Evolutionary conservation across 37 sponge, comb jelly and placozoan genomes (phyloP), one percentile per base, ranked within the genome.

Genomic region (Amphimedon queenslandica): DNA sequence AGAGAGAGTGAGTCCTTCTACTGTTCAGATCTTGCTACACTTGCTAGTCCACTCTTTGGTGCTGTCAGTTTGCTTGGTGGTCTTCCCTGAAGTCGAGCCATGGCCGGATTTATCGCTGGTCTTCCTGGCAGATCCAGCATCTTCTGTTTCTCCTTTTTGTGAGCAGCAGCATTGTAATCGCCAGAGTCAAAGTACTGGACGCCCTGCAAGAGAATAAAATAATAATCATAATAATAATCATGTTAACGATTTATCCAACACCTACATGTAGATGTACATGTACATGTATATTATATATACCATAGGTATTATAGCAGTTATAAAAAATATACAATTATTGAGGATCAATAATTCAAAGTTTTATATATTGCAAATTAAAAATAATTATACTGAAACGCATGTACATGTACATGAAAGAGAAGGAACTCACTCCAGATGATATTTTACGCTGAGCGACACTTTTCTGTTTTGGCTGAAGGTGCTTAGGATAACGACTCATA

Each of bases 161-260:
- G 41, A 1, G 34, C 73, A 37, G 43, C 33, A 71, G 55, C 74
- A 57, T 83, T 75, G 80, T 91, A 91, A 77, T 87, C 88, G 31
- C 92, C 92, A 21, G 92, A 91, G 42, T 91, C 92, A 64, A 91
- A 91, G 77, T 91, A 91, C 70, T 91, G 92, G 57, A 75, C 78
- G 8, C 92, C 92, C 58, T 83, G 74, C 80, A 35, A 32, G 21
- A 53, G 1, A 41, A 38, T 8, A 58, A 70, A 32, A 37, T 25
- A 55, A 35, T 16, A 28, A 42, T 23, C 33, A 42, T n/a, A 25
- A 55, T n/a, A n/a, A n/a, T n/a, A n/a, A n/a, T n/a, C n/a, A n/a
- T n/a, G n/a, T n/a, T n/a, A n/a, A n/a, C n/a, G n/a, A n/a, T n/a
- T n/a, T n/a, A n/a, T n/a, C n/a, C n/a, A n/a, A n/a, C n/a, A n/a